Evolutionary conservation across 2,113 vertebrate genomes (phyloP).

Genomic region (Dissostichus mawsoni): DNA sequence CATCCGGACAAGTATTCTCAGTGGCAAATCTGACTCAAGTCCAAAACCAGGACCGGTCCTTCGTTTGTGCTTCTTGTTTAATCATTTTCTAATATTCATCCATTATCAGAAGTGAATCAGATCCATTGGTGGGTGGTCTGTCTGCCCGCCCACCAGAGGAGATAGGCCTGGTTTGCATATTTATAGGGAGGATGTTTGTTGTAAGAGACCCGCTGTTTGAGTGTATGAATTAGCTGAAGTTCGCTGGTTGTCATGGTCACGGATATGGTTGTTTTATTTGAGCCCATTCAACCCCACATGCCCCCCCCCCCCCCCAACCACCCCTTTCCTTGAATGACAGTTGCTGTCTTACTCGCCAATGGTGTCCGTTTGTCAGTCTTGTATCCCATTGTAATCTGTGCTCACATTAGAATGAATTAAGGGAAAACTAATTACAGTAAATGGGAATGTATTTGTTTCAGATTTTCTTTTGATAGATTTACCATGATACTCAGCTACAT

Average conservation of each 20-base stretch:
- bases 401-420: conserved; percentile 4
- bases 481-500: conserved; percentile 7
- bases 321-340: no score
- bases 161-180: conserved; percentile 78
- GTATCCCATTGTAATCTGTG: conserved; percentile 1
- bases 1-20: conserved; percentile 55
- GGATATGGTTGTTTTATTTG: conserved; percentile 79
- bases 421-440: not conserved
- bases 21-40: conserved; percentile 22
- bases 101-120: conserved; percentile 47
- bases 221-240: conserved; percentile 78
- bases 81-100: conserved; percentile 36
- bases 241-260: conserved; percentile 75
- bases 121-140: conserved; percentile 73
- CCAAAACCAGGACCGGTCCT: conserved; percentile 11
- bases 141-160: conserved; percentile 64
- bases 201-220: conserved; percentile 76
- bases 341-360: not conserved
- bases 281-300: conserved; percentile 54
- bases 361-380: conserved; percentile 30
- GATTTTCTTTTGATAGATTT: not conserved
- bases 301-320: conserved; percentile 17
- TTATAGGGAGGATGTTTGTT: conserved; percentile 82
- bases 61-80: conserved; percentile 18
- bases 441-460: not conserved